Evolutionary conservation across 2,888 invertebrate genomes (phyloP).

Genomic region (Danaus chrysippus): DNA sequence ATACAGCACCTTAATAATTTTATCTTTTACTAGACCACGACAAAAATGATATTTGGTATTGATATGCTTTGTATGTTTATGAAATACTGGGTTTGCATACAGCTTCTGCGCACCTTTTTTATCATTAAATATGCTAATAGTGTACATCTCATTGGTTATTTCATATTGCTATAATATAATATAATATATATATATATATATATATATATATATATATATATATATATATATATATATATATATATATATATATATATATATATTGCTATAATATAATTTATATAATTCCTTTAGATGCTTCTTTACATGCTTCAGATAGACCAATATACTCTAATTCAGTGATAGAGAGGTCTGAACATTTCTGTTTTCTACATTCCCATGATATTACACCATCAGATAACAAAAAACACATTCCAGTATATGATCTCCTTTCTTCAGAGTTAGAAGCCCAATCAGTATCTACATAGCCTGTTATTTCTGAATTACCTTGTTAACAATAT

Average conservation of each 20-base stretch:
- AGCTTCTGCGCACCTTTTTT: neutral
- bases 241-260: no score
- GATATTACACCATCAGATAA: constrained; percentile 36
- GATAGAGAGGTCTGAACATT: constrained; percentile 27
- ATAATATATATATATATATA: no score
- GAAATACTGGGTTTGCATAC: constrained; percentile 20
- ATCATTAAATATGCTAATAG: constrained; percentile 8
- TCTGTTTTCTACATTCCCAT: constrained; percentile 36
- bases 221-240: no score
- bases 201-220: no score
- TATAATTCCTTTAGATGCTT: no score
- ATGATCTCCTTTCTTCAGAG: no score
- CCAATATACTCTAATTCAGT: constrained; percentile 27
- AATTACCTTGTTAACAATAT: no score
- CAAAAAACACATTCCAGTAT: constrained; percentile 39
- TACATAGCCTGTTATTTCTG: no score
- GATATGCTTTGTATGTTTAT: constrained; percentile 31
- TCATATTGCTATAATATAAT: no score
- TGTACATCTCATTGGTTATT: neutral
- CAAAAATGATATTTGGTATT: constrained; percentile 31
- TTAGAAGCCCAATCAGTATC: no score
- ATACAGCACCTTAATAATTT: constrained; percentile 20
- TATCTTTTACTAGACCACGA: constrained; percentile 17
- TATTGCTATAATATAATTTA: no score
- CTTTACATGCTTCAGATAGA: constrained; percentile 22